phyloP scores from a whole-genome alignment of 1,140 invertebrate species.

The Pentalonia nigronervosa region DNA sequence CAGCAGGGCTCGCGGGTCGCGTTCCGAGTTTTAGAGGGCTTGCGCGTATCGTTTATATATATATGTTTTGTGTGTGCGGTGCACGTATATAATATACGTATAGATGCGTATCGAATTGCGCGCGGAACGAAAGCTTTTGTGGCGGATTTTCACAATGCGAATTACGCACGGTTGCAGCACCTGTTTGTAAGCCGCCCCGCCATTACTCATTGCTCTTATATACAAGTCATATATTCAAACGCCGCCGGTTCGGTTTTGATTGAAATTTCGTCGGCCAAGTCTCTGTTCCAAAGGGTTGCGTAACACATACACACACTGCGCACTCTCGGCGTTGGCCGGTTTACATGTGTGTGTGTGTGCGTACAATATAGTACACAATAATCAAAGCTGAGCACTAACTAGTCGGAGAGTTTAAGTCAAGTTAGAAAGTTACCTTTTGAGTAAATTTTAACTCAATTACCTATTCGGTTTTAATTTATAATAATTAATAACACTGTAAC shows the following conservation, averaged over 20 bases:
- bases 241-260: slow-evolving; percentile 19
- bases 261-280: slow-evolving; percentile 8
- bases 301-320: no score
- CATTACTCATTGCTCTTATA: slow-evolving; percentile 16
- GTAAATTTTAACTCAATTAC: no score
- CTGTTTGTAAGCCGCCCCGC: neutral
- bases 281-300: neutral
- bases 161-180: slow-evolving; percentile 55
- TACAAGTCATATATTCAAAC: neutral
- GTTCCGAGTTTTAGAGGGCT: neutral
- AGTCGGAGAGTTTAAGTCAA: no score
- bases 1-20: neutral
- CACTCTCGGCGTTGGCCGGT: no score
- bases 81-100: no score
- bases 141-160: slow-evolving; percentile 50
- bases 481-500: no score
- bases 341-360: no score
- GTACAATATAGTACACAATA: no score
- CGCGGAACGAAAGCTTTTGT: slow-evolving; percentile 55
- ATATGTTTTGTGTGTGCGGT: neutral
- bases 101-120: slow-evolving; percentile 49
- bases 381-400: no score
- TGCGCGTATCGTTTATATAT: no score
- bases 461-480: no score
- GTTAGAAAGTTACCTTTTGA: no score